Conservation (phyloP, 2,113 vertebrate species). For the Pipra filicauda region DNA sequence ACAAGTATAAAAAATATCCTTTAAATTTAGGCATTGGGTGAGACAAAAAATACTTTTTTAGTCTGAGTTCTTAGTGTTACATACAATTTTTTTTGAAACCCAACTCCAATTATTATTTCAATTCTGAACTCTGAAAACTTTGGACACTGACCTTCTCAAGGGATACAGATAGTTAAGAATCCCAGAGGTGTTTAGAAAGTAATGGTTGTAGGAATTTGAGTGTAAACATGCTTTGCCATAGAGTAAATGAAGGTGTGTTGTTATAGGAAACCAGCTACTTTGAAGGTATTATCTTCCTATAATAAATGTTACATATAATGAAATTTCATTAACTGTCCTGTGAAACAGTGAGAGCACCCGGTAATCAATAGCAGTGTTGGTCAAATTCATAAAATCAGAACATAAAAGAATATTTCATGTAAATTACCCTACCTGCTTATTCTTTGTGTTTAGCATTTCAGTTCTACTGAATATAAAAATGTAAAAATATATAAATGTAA, state of each 20-base stretch:
- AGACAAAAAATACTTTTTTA: neutral
- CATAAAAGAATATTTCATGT: neutral
- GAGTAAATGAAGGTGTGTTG: neutral
- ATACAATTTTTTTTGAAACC: neutral
- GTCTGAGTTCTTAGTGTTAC: neutral
- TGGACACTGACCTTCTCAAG: neutral
- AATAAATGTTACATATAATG: neutral
- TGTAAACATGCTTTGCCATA: neutral
- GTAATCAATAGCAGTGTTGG: neutral
- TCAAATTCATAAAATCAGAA: neutral
- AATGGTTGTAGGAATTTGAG: neutral
- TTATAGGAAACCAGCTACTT: neutral
- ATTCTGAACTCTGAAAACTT: neutral
- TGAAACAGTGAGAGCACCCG: neutral
- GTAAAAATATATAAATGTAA: neutral
- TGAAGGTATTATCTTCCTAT: neutral
- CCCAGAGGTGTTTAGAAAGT: neutral
- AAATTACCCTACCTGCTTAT: neutral
- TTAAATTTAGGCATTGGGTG: neutral
- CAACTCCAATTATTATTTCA: neutral
- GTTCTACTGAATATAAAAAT: neutral
- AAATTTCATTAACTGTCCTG: neutral
- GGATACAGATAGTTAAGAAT: neutral
- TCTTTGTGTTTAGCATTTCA: neutral
- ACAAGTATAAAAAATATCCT: neutral